phyloP scores from a whole-genome alignment of 2,888 invertebrate genomes.

The Arrhopalites spinosus region DNA sequence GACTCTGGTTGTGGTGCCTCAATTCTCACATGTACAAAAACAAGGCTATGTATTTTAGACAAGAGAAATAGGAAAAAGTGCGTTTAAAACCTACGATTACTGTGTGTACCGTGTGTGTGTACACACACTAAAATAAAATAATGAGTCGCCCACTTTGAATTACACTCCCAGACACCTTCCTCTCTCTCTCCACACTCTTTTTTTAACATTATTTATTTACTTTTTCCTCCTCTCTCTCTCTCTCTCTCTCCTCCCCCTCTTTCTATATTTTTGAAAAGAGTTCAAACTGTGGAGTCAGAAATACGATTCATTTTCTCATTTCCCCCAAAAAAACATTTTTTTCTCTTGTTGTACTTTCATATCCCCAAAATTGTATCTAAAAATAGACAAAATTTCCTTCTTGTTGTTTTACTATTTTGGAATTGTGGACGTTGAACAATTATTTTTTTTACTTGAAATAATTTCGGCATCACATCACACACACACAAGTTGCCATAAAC shows the following conservation, averaged over 20 bases:
- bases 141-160: slow-evolving; percentile 16
- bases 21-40: neutral
- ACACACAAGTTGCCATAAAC: too few species aligned
- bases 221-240: neutral
- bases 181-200: neutral
- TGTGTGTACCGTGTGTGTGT: neutral
- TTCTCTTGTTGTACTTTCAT: too few species aligned
- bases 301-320: neutral
- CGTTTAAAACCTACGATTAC: neutral
- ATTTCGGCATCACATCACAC: too few species aligned
- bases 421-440: too few species aligned
- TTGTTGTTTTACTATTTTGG: too few species aligned
- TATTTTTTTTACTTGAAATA: too few species aligned
- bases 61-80: neutral
- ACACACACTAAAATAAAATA: neutral
- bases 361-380: too few species aligned
- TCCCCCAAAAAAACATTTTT: neutral
- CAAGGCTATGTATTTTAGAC: neutral
- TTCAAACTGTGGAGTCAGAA: neutral
- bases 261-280: neutral
- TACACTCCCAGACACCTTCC: slow-evolving; percentile 8
- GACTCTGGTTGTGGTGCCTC: slow-evolving; percentile 4
- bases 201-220: neutral
- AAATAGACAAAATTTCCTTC: too few species aligned
- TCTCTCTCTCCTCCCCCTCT: neutral